Conservation (phyloP, 2,797 vertebrate species). For the Carduelis carduelis region DNA sequence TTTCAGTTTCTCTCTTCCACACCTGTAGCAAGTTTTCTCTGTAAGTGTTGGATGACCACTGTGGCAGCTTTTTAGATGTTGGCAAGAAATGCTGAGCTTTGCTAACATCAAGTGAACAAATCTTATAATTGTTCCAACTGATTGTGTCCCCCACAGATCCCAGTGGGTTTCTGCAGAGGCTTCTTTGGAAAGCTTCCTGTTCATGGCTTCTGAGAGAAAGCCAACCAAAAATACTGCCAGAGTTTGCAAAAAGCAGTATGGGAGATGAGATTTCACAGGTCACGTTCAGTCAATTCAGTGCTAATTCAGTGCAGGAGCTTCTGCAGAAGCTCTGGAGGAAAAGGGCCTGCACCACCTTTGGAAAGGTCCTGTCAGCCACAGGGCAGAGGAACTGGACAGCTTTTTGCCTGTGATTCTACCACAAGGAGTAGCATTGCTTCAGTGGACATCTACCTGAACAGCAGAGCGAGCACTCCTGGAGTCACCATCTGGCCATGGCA, state of each 20-base stretch:
- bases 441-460: background rate
- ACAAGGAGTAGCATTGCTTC: background rate
- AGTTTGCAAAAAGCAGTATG: fast-evolving
- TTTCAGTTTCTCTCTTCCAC: background rate
- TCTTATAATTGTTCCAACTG: background rate
- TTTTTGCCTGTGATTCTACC: background rate
- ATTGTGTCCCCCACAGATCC: background rate
- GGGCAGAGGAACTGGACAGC: background rate
- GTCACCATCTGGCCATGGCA: background rate
- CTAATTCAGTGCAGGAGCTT: background rate
- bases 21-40: background rate
- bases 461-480: background rate
- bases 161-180: background rate
- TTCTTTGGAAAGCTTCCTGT: background rate
- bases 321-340: background rate
- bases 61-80: background rate
- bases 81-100: background rate
- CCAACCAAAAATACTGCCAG: background rate
- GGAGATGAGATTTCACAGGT: background rate
- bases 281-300: background rate
- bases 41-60: background rate
- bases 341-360: background rate
- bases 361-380: background rate
- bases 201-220: background rate
- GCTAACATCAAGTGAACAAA: background rate